Percentiles rank a stretch among this genome's conserved stretches.
phyloP scores from a whole-genome alignment of 2,888 invertebrate species.

The Dermolepida albohirtum region DNA sequence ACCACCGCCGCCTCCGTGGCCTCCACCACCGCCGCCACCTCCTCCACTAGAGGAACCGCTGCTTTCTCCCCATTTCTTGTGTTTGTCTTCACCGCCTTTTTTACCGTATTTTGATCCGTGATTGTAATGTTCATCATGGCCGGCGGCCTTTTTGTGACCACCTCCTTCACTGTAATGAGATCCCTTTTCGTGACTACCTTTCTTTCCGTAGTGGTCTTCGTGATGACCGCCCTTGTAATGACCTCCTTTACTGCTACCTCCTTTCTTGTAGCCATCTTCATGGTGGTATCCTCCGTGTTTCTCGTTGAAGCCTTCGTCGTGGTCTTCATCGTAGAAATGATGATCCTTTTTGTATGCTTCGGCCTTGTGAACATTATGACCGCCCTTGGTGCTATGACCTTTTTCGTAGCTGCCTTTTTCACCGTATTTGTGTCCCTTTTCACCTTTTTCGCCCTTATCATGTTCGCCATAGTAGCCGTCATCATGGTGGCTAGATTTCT shows the following conservation, averaged over 20 bases:
- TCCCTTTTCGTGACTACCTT: conserved; percentile 84
- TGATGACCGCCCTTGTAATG: conserved; percentile 82
- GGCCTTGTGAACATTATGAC: conserved; percentile 85
- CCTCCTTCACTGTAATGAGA: conserved; percentile 83
- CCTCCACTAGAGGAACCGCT: conserved; percentile 30
- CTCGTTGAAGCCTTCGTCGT: conserved; percentile 83
- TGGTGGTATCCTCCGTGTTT: conserved; percentile 86
- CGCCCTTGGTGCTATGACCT: conserved; percentile 87
- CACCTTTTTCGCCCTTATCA: conserved; percentile 75
- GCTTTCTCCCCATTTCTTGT: conserved; percentile 77
- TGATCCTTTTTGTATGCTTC: conserved; percentile 90
- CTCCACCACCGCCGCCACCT: conserved; percentile 34
- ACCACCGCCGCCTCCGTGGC: conserved; percentile 32
- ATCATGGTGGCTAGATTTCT: conserved; percentile 72
- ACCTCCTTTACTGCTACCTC: conserved; percentile 84
- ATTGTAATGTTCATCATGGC: conserved; percentile 80
- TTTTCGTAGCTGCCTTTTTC: conserved; percentile 84
- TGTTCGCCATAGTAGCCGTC: conserved; percentile 74
- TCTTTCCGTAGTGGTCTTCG: conserved; percentile 82
- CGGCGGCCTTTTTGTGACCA: conserved; percentile 83
- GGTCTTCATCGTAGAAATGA: conserved; percentile 87
- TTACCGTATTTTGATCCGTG: conserved; percentile 82
- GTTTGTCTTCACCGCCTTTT: conserved; percentile 83
- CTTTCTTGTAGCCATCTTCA: conserved; percentile 76
- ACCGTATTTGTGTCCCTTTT: conserved; percentile 73